A percentile compares a stretch with the other conserved stretches of the same genome.
Conservation (phyloP, 2,888 invertebrate genomes). For the Hyppa rectilinea region DNA sequence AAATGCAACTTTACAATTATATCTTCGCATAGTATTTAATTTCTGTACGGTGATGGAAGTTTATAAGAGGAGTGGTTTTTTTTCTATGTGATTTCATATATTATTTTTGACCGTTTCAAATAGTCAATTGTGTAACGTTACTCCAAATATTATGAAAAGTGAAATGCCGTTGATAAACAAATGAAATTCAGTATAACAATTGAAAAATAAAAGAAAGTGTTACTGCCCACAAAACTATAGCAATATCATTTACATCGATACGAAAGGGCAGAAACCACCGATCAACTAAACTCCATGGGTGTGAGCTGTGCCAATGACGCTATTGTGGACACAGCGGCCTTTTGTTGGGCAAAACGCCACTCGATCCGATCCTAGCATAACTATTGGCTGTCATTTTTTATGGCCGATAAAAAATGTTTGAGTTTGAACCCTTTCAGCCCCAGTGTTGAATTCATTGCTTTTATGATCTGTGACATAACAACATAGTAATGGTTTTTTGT, state of each 20-base stretch:
- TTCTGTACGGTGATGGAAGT: too few relatives aligned
- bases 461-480: slow-evolving; percentile 28
- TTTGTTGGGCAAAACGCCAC: slow-evolving; percentile 43
- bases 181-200: background rate
- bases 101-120: too few relatives aligned
- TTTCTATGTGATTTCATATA: too few relatives aligned
- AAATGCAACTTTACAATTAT: too few relatives aligned
- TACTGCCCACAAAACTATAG: background rate
- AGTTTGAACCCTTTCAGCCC: slow-evolving; percentile 30
- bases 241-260: slow-evolving; percentile 19
- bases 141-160: background rate
- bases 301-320: slow-evolving; percentile 44
- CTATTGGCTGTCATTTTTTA: slow-evolving; percentile 51
- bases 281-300: slow-evolving; percentile 46
- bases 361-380: slow-evolving; percentile 36
- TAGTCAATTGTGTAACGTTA: too few relatives aligned
- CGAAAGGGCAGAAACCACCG: slow-evolving; percentile 6
- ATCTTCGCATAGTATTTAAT: too few relatives aligned
- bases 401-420: slow-evolving; percentile 47
- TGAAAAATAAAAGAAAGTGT: background rate
- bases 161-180: background rate
- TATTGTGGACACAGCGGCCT: slow-evolving; percentile 21
- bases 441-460: slow-evolving; percentile 25
- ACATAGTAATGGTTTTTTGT: slow-evolving; percentile 13
- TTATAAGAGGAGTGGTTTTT: too few relatives aligned